These are phyloP conservation scores for Melinaea menophilus DNA, from an alignment of 2,888 invertebrate species.

Conservation along the genomic window DNA sequence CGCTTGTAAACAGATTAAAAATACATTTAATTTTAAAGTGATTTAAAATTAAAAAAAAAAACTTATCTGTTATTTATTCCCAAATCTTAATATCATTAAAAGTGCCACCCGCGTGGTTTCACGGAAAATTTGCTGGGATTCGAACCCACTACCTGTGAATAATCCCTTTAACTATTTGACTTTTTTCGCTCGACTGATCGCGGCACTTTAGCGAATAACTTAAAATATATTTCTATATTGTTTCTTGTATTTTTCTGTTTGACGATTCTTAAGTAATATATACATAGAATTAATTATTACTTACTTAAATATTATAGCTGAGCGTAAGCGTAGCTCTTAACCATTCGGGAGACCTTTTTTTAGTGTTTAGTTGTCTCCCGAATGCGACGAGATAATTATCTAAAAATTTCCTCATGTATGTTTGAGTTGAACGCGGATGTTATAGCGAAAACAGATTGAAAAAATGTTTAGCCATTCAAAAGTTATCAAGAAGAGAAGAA, in stretches of 20 bases:
- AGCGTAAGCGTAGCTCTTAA: too few relatives aligned
- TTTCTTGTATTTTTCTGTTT: constrained; percentile 8
- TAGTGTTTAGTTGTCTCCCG: too few relatives aligned
- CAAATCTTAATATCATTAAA: constrained; percentile 48
- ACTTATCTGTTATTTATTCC: constrained; percentile 43
- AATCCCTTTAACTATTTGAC: constrained; percentile 57
- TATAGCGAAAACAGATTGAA: too few relatives aligned
- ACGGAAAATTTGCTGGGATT: constrained; percentile 46
- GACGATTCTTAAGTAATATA: too few relatives aligned
- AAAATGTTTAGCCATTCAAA: too few relatives aligned
- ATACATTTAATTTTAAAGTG: not conserved
- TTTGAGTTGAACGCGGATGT: too few relatives aligned
- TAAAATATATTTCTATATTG: constrained; percentile 17
- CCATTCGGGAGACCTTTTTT: too few relatives aligned
- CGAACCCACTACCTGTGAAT: constrained; percentile 57
- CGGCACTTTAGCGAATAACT: constrained; percentile 35
- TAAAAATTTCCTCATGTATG: too few relatives aligned
- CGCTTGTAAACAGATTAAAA: constrained; percentile 26
- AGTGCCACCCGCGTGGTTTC: constrained; percentile 59
- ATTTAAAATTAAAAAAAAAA: constrained; percentile 24
- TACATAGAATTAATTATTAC: too few relatives aligned
- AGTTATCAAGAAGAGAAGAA: too few relatives aligned
- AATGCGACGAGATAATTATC: too few relatives aligned
- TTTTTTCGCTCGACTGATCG: constrained; percentile 42
- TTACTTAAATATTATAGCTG: too few relatives aligned